Conservation (phyloP, 2,797 vertebrate species). For the Danio choprae region DNA sequence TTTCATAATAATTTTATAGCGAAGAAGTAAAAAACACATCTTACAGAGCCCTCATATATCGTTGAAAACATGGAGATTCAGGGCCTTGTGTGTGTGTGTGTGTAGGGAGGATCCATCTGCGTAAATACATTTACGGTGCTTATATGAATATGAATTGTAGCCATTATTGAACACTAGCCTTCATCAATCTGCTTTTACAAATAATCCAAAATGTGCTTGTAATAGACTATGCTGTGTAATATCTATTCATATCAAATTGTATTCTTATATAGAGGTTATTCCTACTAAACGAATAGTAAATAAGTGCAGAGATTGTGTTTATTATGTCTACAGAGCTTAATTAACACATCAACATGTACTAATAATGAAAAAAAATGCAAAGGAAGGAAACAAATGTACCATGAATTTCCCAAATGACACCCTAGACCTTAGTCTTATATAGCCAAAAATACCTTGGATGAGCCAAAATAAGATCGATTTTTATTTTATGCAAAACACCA, state of each 20-base stretch:
- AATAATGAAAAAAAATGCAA: background rate
- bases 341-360: background rate
- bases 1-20: too few relatives aligned
- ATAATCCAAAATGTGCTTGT: background rate
- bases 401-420: background rate
- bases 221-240: background rate
- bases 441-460: too few relatives aligned
- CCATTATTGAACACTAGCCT: constrained; percentile 14
- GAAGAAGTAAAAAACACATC: too few relatives aligned
- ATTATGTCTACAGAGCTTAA: background rate
- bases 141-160: constrained; percentile 28
- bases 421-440: too few relatives aligned
- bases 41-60: too few relatives aligned
- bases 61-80: too few relatives aligned
- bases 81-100: too few relatives aligned
- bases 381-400: background rate
- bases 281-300: background rate
- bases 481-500: too few relatives aligned
- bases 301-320: background rate
- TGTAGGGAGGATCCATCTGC: background rate
- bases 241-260: constrained; percentile 8
- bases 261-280: constrained; percentile 7
- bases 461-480: too few relatives aligned
- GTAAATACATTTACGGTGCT: constrained; percentile 32
- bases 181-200: background rate